Evolutionary conservation across 2,113 vertebrate genomes (phyloP).

Genomic region (Dromaius novaehollandiae): DNA sequence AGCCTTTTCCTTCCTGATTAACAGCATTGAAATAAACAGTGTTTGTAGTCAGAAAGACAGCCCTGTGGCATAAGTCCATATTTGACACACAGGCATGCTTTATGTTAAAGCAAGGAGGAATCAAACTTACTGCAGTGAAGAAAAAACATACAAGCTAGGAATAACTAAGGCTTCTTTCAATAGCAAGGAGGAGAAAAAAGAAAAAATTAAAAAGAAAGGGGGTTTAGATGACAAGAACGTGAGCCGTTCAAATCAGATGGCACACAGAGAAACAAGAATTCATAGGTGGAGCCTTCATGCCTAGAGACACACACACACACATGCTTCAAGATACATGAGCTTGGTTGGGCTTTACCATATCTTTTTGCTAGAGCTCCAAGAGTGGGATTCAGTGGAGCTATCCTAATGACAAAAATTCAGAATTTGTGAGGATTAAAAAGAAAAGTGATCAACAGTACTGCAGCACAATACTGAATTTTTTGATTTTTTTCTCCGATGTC

Average conservation of each 20-base stretch:
- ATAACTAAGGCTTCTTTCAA: background rate
- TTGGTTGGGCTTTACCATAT: background rate
- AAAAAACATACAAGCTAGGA: background rate
- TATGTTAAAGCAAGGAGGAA: background rate
- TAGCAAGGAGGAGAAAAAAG: background rate
- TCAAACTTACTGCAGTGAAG: background rate
- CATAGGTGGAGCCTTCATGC: background rate
- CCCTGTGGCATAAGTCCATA: background rate
- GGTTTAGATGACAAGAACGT: background rate
- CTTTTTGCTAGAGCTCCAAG: background rate
- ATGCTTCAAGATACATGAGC: background rate
- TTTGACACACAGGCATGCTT: background rate
- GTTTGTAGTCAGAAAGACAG: background rate
- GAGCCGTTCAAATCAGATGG: background rate
- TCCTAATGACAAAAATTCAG: background rate
- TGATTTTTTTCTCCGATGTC: background rate
- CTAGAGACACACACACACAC: background rate
- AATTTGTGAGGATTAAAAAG: background rate
- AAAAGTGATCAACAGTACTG: background rate
- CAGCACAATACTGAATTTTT: background rate
- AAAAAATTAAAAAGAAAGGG: background rate
- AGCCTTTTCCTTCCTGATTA: background rate
- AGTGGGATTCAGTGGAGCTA: background rate
- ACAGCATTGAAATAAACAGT: background rate
- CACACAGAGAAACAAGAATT: background rate